Base-by-base conservation (phyloP, 2,888 invertebrate species). In the Orthonevra nobilis region DNA sequence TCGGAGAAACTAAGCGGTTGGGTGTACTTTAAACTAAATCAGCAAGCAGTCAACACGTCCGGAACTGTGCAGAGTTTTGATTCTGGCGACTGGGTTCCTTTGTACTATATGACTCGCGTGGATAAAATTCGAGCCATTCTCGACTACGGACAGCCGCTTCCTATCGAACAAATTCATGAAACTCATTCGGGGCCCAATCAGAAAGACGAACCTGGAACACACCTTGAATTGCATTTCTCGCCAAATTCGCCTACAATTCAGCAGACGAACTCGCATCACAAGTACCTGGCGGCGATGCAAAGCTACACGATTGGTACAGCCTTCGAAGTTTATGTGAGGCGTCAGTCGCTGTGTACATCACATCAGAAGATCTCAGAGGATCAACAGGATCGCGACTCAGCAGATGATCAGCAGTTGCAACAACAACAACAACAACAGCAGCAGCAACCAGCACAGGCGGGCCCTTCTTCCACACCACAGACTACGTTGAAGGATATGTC, bases 71-170 rank as follows among this genome's bases (percentile, higher is more conserved):
- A 84, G 10, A 82, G 75, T 36, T 81, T 68, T 23, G 77, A 83
- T 17, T 79, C 81, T 19, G 85, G 85, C 1, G 88, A 88, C 58
- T 89, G 88, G 88, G 74, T 87, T 63, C 87, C 87, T 0, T 84
- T 89, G 2, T 89, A 87, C 77, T 88, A 88, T 70, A 85, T 87
- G 82, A 89, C 88, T 3, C 83, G 89, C 1, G 89, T 88, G 15
- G 89, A 89, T 74, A 89, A 89, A 81, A 89, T 89, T 48, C 86
- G 89, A 1, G 87, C 88, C 1, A 89, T 89, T 30, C 83, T 89
- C 20, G 89, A 89, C 83, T 86, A 88, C 10, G 89, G 89, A 0
- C 89, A 89, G 69, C 89, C 89, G 1, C 60, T 89, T 14, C 88
- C 89, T 1, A 84, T 88, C 26, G 88, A 88, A 52, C 83, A 85